Conservation (phyloP, 1,140 invertebrate genomes). For the Monomorium pharaonis region DNA sequence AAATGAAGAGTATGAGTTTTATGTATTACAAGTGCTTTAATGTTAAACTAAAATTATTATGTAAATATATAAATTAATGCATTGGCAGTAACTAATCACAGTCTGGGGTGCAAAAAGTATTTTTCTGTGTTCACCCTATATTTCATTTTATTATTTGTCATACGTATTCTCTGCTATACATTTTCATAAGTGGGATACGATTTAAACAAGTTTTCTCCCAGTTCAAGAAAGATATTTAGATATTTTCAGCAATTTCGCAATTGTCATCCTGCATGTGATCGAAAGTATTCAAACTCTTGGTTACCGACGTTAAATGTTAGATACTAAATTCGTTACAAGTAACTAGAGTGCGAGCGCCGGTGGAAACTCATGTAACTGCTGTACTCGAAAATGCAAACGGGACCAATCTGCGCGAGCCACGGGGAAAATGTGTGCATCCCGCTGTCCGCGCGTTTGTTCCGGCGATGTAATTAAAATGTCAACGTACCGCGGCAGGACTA, state of each 20-base stretch:
- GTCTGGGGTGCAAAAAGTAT: too few relatives aligned
- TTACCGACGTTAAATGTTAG: not conserved
- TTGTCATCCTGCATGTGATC: not conserved
- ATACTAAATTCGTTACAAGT: not conserved
- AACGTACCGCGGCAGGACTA: conserved; percentile 29
- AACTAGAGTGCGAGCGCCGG: not conserved
- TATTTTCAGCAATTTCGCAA: not conserved
- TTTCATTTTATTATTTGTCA: too few relatives aligned
- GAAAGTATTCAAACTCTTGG: not conserved
- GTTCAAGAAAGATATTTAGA: not conserved
- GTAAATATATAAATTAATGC: too few relatives aligned
- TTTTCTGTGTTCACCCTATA: too few relatives aligned
- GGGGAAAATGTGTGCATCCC: conserved; percentile 23
- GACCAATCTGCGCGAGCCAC: not conserved
- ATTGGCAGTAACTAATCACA: too few relatives aligned
- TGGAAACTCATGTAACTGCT: not conserved
- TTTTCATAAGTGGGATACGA: too few relatives aligned
- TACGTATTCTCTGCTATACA: too few relatives aligned
- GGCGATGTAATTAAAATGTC: conserved; percentile 56
- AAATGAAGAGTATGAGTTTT: too few relatives aligned
- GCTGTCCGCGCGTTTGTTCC: conserved; percentile 12
- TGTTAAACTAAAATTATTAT: too few relatives aligned
- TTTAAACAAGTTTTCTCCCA: too few relatives aligned
- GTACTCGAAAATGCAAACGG: not conserved
- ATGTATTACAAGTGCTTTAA: too few relatives aligned